phyloP scores from a whole-genome alignment of 2,888 invertebrate genomes.

The Agrotis clavis region DNA sequence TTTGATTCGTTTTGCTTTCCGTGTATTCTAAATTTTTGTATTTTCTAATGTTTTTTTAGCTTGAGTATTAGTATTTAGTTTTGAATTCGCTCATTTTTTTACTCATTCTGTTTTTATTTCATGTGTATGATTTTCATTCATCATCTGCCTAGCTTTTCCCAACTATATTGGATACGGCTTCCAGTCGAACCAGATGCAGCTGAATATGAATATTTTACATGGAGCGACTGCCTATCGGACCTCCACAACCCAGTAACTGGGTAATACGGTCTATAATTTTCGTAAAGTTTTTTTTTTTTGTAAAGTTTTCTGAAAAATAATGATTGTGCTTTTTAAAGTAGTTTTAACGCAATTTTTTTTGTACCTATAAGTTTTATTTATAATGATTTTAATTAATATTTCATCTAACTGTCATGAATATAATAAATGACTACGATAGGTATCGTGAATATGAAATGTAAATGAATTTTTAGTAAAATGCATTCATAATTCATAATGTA shows the following conservation, averaged over 20 bases:
- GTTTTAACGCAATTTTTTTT: background rate
- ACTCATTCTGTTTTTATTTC: conserved; percentile 1
- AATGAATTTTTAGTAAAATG: background rate
- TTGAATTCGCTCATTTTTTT: conserved; percentile 1
- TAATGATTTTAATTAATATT: conserved; percentile 4
- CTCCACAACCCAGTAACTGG: too few relatives aligned
- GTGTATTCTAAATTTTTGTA: conserved; percentile 56
- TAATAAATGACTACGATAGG: background rate
- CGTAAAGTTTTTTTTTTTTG: too few relatives aligned
- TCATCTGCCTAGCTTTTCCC: too few relatives aligned
- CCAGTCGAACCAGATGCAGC: too few relatives aligned
- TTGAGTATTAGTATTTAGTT: conserved; percentile 1
- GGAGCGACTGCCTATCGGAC: too few relatives aligned
- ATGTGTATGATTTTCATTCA: background rate
- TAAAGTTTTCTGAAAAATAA: background rate
- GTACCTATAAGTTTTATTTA: conserved; percentile 1
- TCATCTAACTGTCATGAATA: background rate
- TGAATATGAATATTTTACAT: too few relatives aligned
- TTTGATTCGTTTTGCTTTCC: conserved; percentile 79
- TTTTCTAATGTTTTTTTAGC: conserved; percentile 14
- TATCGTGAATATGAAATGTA: background rate
- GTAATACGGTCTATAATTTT: background rate
- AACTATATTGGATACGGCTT: too few relatives aligned
- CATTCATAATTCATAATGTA: background rate
- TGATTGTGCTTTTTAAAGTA: conserved; percentile 15